Evolutionary conservation across 2,113 vertebrate species (phyloP), one percentile per base, ranked within the genome.

Genomic region (Scophthalmus maximus): DNA sequence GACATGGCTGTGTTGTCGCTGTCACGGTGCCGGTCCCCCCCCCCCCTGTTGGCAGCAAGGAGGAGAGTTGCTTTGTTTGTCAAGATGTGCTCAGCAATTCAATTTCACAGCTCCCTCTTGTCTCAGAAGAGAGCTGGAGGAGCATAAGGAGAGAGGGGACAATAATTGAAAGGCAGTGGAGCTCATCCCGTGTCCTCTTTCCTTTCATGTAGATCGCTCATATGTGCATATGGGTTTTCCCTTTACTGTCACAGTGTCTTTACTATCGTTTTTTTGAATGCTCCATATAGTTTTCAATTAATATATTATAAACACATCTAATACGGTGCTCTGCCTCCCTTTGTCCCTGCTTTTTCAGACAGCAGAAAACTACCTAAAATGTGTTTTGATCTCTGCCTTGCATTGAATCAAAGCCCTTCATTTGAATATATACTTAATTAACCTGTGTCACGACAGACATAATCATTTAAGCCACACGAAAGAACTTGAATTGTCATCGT

Each of bases 111-210:
- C 65, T 76, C 78, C 2, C 46, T 49, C 61, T 64, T 64, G 74
- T 89, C 85, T 87, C 87, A 67, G 71, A 73, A 69, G 87, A 82
- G 68, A 78, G 55, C 70, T 68, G 68, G 59, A 82, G 69, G 44
- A 73, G 75, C 76, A 55, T 61, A 64, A 73, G 80, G 64, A 83
- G 61, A 80, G 70, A 86, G 49, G 68, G 73, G 68, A 75, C 73
- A 51, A 67, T 90, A 90, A 90, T 88, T 83, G 88, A 90, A 90
- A 91, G 72, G 81, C 89, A 89, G 58, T 60, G 77, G 65, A 82
- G 87, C 90, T 86, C 79, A 78, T 88, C 82, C 34, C 18, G 57
- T 74, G 55, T 71, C 86, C 55, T 69, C 62, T 47, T 67, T 56
- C 27, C n/a, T 60, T 67, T 30, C 47, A 30, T 75, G 49, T 40